Evolutionary conservation across 23 tunicate species (phyloP).

Genomic region (Ascidia mentula): DNA sequence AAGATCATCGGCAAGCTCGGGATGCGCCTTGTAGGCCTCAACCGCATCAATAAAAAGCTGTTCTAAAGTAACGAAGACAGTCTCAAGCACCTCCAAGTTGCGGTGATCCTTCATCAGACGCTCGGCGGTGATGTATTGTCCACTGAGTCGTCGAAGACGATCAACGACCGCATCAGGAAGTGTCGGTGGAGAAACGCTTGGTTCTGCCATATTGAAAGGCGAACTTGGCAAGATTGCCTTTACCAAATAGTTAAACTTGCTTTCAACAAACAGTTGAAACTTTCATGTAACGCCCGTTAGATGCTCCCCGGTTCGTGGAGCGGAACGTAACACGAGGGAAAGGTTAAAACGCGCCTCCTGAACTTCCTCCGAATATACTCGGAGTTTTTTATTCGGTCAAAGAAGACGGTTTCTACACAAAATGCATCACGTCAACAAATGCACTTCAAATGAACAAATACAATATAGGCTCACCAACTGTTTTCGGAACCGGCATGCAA

Average conservation of each 20-base stretch:
- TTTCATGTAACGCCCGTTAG: not conserved
- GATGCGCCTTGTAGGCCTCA: conserved; percentile 1
- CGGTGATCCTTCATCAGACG: conserved; percentile 15
- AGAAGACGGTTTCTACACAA: too few species aligned
- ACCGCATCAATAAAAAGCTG: not conserved
- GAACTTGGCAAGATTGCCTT: not conserved
- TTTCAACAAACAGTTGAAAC: not conserved
- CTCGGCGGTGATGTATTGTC: conserved; percentile 7
- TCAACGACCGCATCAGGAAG: not conserved
- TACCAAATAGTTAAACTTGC: not conserved
- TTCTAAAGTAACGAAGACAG: not conserved
- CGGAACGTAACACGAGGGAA: conserved; percentile 5
- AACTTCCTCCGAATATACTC: too few species aligned
- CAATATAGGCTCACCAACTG: too few species aligned
- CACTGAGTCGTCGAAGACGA: not conserved
- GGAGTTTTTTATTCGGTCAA: too few species aligned
- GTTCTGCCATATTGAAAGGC: not conserved
- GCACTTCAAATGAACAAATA: too few species aligned
- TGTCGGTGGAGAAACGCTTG: conserved; percentile 6
- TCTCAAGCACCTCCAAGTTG: conserved; percentile 1
- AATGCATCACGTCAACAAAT: too few species aligned
- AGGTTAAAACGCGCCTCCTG: not conserved
- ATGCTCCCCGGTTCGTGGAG: not conserved
- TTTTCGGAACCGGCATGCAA: too few species aligned
- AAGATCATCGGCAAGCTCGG: not conserved